Evolutionary conservation across 2,113 vertebrate species (phyloP), one percentile per base, ranked within the genome.

Genomic region (Ondatra zibethicus): DNA sequence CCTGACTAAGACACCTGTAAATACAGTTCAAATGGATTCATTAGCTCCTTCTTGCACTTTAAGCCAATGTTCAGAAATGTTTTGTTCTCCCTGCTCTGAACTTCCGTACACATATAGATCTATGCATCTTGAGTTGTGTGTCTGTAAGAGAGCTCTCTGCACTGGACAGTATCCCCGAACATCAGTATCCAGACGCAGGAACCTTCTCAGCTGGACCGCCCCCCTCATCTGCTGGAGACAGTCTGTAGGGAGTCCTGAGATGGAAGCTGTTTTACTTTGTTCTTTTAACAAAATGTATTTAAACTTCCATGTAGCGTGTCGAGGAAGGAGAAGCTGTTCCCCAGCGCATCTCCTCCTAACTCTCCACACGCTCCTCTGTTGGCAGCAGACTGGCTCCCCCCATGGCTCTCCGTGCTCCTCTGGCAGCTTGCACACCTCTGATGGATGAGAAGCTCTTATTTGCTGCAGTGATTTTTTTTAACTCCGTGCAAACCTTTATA

Each of bases 401-500:
- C 5, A 1, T 1, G 19, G 70, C 52, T 84, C 93, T 70, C 17
- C 10, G 36, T 73, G 47, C 94, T 91, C 58, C 96, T 97, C 95
- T 93, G 92, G 96, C 97, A 97, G 88, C 45, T 86, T 89, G 42
- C 3, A 39, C 80, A 88, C 58, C 0, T 5, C 77, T 97, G 97
- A 98, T 92, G 82, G 5, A 97, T 77, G 93, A 95, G 76, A 97
- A 63, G 39, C 42, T 75, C 95, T 98, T 90, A 92, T 42, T 94
- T 94, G 96, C 94, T 97, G 70, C 55, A 91, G 93, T 86, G 93
- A 70, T 92, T 97, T 95, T 97, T 95, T 97, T 93, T 98, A 47
- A 97, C 98, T 89, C 93, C 73, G 63, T 88, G 91, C 58, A 98
- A 98, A 97, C 85, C 92, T 98, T 98, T 97, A 97, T 80, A 95